phyloP scores from a whole-genome alignment of 2,888 invertebrate genomes.

The Rapana venosa region DNA sequence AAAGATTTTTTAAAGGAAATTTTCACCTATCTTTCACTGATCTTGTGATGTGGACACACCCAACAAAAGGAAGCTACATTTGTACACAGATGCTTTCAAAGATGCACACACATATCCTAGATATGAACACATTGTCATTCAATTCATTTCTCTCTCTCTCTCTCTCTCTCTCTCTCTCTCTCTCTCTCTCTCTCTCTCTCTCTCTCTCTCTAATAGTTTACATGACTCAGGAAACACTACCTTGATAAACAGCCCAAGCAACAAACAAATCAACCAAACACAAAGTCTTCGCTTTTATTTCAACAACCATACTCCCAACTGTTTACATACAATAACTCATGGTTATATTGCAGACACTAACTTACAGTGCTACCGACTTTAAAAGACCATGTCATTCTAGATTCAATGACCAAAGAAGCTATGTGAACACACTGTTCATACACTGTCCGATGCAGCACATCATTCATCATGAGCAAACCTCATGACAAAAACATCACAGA shows the following conservation, averaged over 20 bases:
- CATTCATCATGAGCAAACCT: background rate
- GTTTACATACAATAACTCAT: background rate
- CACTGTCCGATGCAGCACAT: too few relatives aligned
- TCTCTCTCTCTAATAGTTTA: background rate
- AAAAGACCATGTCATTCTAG: background rate
- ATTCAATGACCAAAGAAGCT: background rate
- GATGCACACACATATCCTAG: background rate
- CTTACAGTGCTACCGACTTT: background rate
- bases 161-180: background rate
- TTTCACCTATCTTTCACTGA: too few relatives aligned
- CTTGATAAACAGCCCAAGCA: too few relatives aligned
- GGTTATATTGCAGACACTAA: too few relatives aligned
- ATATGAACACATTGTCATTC: background rate
- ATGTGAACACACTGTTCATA: background rate
- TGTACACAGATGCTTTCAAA: background rate
- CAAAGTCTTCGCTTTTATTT: too few relatives aligned
- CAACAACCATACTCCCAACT: background rate
- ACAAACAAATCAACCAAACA: too few relatives aligned
- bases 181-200: constrained; percentile 12
- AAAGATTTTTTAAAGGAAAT: too few relatives aligned
- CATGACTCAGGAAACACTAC: too few relatives aligned
- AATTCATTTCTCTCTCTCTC: background rate
- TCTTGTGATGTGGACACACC: too few relatives aligned
- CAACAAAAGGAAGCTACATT: too few relatives aligned
- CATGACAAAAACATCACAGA: background rate